Conservation (phyloP, 2,888 invertebrate species). For the Noctua pronuba region DNA sequence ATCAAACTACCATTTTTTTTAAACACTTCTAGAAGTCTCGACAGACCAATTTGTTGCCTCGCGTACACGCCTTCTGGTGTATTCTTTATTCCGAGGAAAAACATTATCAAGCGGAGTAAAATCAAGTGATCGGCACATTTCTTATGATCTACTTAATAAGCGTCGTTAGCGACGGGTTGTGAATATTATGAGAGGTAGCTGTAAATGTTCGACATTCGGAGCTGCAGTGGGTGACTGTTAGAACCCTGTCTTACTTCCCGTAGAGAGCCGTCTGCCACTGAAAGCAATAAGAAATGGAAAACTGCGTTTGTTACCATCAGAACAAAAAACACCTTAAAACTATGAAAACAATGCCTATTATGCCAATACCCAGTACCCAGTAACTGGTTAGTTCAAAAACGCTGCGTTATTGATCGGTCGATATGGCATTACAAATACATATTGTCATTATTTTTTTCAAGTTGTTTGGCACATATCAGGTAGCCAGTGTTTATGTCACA, state of each 20-base stretch:
- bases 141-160: constrained; percentile 85
- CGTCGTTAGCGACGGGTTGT: constrained; percentile 80
- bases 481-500: neutral
- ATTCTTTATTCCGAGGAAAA: constrained; percentile 3
- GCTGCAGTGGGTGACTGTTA: constrained; percentile 77
- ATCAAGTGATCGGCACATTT: constrained; percentile 81
- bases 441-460: neutral
- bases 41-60: too few species aligned
- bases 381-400: neutral
- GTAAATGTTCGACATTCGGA: constrained; percentile 68
- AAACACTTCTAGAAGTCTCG: neutral
- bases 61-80: neutral
- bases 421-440: constrained; percentile 16
- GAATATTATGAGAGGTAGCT: constrained; percentile 75
- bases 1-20: neutral
- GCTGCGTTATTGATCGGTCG: constrained; percentile 13
- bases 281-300: neutral
- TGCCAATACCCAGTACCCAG: neutral
- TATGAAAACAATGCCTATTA: neutral
- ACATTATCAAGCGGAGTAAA: constrained; percentile 70
- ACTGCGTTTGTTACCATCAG: neutral
- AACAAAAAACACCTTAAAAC: neutral
- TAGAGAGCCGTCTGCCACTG: constrained; percentile 68
- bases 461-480: neutral
- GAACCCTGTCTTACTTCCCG: constrained; percentile 63